Conservation (phyloP, 2,888 invertebrate genomes). For the Pristionchus maxplancki region DNA sequence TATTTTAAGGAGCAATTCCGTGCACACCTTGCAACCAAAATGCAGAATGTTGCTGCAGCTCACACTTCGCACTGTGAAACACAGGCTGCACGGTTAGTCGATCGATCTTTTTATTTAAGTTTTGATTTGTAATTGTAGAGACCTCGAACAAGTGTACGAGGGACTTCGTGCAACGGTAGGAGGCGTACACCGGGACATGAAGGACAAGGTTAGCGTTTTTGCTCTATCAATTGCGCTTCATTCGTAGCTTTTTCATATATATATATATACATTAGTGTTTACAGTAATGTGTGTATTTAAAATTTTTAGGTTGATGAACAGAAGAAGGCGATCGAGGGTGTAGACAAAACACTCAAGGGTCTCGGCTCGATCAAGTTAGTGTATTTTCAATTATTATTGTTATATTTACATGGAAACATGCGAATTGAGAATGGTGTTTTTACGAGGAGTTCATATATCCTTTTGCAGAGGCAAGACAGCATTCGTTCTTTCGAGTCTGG, state of each 20-base stretch:
- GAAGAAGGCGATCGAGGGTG: constrained; percentile 64
- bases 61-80: constrained; percentile 75
- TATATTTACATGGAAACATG: too few species aligned
- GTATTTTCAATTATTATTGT: too few species aligned
- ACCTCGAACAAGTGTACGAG: constrained; percentile 72
- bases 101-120: background rate
- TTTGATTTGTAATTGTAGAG: constrained; percentile 57
- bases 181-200: constrained; percentile 75
- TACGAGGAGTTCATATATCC: too few species aligned
- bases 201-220: constrained; percentile 57
- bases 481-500: constrained; percentile 71
- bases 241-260: background rate
- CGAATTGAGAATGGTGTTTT: too few species aligned
- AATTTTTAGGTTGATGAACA: constrained; percentile 54
- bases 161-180: constrained; percentile 71
- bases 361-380: constrained; percentile 71
- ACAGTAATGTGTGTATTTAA: too few species aligned
- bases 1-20: constrained; percentile 43
- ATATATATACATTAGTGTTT: background rate
- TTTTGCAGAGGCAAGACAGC: constrained; percentile 72
- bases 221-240: constrained; percentile 56
- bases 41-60: constrained; percentile 72
- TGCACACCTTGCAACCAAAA: constrained; percentile 68
- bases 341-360: constrained; percentile 68
- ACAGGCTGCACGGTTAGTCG: constrained; percentile 67